A percentile compares a stretch with the other conserved stretches of the same genome.
Conservation (phyloP, 2,888 invertebrate species). For the Dryobotodes eremita region DNA sequence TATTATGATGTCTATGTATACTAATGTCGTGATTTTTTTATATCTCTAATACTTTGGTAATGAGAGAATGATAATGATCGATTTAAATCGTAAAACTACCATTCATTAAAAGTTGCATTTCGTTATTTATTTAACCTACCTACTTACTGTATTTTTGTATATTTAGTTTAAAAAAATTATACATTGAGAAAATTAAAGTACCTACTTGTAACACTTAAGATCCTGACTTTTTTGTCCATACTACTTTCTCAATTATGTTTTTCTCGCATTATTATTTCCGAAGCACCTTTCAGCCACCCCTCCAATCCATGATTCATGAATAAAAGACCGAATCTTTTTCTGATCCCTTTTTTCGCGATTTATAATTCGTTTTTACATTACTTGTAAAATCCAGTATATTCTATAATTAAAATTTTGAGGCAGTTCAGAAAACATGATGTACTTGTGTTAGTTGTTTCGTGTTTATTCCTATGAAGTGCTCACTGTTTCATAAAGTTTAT, state of each 20-base stretch:
- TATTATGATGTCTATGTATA: slow-evolving; percentile 32
- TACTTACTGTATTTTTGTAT: background rate
- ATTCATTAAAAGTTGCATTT: background rate
- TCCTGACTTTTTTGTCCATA: background rate
- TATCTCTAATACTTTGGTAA: background rate
- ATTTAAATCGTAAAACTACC: background rate
- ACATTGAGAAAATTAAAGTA: background rate
- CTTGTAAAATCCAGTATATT: background rate
- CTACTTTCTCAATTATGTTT: background rate
- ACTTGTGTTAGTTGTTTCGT: background rate
- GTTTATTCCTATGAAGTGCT: background rate
- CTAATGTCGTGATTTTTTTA: slow-evolving; percentile 1
- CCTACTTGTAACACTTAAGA: background rate
- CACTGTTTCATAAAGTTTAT: background rate
- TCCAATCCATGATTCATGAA: background rate
- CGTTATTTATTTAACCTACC: background rate
- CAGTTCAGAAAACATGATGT: background rate
- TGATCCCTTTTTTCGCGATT: background rate
- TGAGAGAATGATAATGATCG: background rate
- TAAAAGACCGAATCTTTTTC: no score
- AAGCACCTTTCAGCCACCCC: background rate
- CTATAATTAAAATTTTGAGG: background rate
- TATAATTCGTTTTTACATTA: background rate
- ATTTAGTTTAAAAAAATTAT: background rate
- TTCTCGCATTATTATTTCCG: background rate